These are phyloP conservation scores for Eupithecia insigniata DNA, from an alignment of 2,888 invertebrate species.

Conservation along the genomic window DNA sequence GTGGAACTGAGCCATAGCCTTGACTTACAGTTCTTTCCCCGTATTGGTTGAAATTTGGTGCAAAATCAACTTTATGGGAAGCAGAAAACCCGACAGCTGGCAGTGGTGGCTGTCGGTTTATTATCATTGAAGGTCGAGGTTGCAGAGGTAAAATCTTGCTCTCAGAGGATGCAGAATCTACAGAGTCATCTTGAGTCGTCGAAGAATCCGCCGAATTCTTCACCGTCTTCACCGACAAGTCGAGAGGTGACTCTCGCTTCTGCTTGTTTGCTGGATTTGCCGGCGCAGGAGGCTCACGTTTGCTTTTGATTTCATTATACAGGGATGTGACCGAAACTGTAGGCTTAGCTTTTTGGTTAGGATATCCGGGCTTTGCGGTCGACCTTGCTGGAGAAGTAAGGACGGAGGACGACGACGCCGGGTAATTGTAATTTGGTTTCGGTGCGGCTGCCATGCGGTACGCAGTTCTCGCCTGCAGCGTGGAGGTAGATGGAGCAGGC, in stretches of 20 bases:
- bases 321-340: conserved; percentile 80
- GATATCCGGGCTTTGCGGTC: conserved; percentile 68
- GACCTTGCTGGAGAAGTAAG: conserved; percentile 72
- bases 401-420: conserved; percentile 61
- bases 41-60: conserved; percentile 87
- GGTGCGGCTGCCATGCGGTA: conserved; percentile 65
- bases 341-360: conserved; percentile 75
- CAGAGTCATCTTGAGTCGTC: conserved; percentile 88
- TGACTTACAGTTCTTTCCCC: conserved; percentile 67
- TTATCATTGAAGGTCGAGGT: conserved; percentile 64
- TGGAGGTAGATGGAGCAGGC: conserved; percentile 64
- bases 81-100: conserved; percentile 59
- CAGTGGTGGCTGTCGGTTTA: conserved; percentile 56
- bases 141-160: conserved; percentile 65
- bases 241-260: conserved; percentile 92
- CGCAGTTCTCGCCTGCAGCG: conserved; percentile 60
- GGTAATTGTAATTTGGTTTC: conserved; percentile 70
- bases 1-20: conserved; percentile 55
- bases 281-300: conserved; percentile 89
- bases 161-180: conserved; percentile 76
- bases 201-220: conserved; percentile 95
- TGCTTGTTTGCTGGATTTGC: conserved; percentile 70
- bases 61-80: conserved; percentile 91
- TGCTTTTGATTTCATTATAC: conserved; percentile 82
- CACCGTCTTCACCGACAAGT: conserved; percentile 94